Conservation (phyloP, 2,888 invertebrate species). For the Melinaea menophilus region DNA sequence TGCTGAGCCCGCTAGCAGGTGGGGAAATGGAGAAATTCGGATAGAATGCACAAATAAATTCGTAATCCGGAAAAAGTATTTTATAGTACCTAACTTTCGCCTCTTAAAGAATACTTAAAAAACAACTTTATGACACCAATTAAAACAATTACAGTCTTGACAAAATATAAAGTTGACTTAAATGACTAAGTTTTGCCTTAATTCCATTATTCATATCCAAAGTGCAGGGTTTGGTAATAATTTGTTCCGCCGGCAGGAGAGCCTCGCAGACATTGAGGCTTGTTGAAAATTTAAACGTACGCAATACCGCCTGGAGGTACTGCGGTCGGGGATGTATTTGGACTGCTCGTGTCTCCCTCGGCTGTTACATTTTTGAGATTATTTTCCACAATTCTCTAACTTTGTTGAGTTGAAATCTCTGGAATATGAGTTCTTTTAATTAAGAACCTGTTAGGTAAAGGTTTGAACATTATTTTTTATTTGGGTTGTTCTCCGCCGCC, state of each 20-base stretch:
- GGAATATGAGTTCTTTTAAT: slow-evolving; percentile 15
- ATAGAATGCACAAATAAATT: too few species aligned
- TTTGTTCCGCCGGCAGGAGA: slow-evolving; percentile 59
- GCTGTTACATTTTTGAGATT: slow-evolving; percentile 27
- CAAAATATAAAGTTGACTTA: too few species aligned
- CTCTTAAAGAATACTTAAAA: too few species aligned
- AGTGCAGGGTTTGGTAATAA: slow-evolving; percentile 44
- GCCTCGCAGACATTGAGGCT: slow-evolving; percentile 44
- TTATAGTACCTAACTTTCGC: too few species aligned
- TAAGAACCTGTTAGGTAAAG: slow-evolving; percentile 4
- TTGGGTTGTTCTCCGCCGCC: too few species aligned
- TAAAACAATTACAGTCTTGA: too few species aligned
- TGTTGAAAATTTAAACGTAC: slow-evolving; percentile 61
- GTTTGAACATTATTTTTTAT: too few species aligned
- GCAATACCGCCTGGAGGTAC: slow-evolving; percentile 43
- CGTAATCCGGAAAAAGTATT: too few species aligned
- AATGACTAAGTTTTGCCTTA: too few species aligned
- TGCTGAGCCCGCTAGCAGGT: neutral
- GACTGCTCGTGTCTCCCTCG: slow-evolving; percentile 33
- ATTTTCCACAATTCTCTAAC: slow-evolving; percentile 9
- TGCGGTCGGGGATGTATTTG: slow-evolving; percentile 47
- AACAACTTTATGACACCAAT: too few species aligned
- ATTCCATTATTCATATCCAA: too few species aligned
- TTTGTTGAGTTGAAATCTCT: slow-evolving; percentile 17
- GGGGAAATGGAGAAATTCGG: neutral